A percentile compares a stretch with the other conserved stretches of the same genome.
Evolutionary conservation across 2,888 invertebrate genomes (phyloP).

Genomic region (Aproaerema taeniolella): DNA sequence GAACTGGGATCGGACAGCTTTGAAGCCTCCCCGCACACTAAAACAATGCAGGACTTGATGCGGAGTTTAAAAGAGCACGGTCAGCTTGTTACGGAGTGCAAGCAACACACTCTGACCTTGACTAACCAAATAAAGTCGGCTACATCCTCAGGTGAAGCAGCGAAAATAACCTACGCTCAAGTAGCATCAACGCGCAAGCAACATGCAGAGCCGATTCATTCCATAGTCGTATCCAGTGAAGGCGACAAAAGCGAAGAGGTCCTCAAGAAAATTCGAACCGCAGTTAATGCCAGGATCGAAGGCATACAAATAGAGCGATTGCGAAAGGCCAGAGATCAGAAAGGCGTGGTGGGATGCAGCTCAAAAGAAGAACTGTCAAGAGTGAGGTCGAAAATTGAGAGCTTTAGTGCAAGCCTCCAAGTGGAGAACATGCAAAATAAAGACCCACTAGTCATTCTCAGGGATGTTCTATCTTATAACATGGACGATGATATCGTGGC

Average conservation of each 20-base stretch:
- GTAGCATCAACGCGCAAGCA: too few species aligned
- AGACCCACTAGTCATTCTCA: conserved; percentile 13
- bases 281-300: conserved; percentile 10
- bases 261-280: conserved; percentile 6
- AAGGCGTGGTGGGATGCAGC: conserved; percentile 13
- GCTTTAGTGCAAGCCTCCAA: neutral
- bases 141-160: conserved; percentile 1
- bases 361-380: conserved; percentile 6
- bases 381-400: neutral
- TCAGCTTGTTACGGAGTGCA: too few species aligned
- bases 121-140: too few species aligned
- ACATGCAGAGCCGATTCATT: neutral
- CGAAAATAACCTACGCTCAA: too few species aligned
- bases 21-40: too few species aligned
- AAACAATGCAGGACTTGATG: too few species aligned
- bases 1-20: too few species aligned
- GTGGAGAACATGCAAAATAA: conserved; percentile 13
- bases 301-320: conserved; percentile 11
- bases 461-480: conserved; percentile 1
- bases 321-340: conserved; percentile 15
- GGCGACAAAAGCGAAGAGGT: conserved; percentile 10
- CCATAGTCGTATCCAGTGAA: neutral
- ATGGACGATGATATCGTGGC: neutral
- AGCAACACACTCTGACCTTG: too few species aligned
- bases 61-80: too few species aligned